Evolutionary conservation across 2,113 vertebrate species (phyloP), one percentile per base, ranked within the genome.

Genomic region (Microtus richardsoni): DNA sequence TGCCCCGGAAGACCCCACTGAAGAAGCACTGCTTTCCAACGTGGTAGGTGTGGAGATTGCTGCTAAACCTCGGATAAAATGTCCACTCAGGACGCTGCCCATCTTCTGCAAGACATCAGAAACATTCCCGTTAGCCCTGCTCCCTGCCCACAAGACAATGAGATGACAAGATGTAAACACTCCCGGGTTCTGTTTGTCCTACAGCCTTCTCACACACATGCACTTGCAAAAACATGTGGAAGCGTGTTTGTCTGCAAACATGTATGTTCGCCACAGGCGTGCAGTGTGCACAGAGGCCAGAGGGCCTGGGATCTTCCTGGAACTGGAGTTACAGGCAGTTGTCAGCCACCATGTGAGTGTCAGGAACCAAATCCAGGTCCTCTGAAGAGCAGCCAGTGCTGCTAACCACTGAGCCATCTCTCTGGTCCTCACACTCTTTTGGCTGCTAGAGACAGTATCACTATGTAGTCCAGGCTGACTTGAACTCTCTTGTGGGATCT

Each of bases 1-100:
- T 97, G 80, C 97, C 78, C 0, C 95, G 93, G 64, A 97, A 98
- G 88, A 97, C n/a, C 7, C 97, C 97, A 0, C 79, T 92, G 64
- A 98, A 98, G 92, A 95, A 66, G 52, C 97, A 98, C 92, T 96
- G 97, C 83, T 98, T 98, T 66, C 97, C 97, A 12, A 95, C 64
- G 0, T 97, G 97, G 86, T 98, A 98, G 85, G 97, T 98, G 91
- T 98, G 97, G 86, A 98, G 39, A 19, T 80, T 96, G 85, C 85
- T 93, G 88, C 97, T 97, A 52, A 95, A 47, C 62, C 97, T 79
- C 0, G 97, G 97, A 60, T 98, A 98, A 96, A 97, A 98, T 3
- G 97, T 96, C 97, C 97, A 98, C 83, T 98, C 97, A 4, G 97
- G 97, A 54, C 70, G 94, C 41, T 96, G 97, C 33, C 97, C 97